phyloP scores from a whole-genome alignment of 1,140 invertebrate genomes.

The Drosophila lacertosa region DNA sequence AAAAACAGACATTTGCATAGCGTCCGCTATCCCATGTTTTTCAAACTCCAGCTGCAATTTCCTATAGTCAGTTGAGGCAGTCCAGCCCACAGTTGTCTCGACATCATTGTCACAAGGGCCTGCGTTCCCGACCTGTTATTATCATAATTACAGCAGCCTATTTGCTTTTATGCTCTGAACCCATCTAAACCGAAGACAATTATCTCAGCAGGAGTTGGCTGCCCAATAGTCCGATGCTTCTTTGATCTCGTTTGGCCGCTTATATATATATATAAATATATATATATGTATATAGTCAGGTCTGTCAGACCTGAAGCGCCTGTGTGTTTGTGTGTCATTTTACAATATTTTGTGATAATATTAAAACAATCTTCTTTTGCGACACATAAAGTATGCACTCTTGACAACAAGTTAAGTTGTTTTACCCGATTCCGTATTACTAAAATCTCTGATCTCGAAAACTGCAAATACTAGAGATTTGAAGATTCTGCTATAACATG shows the following conservation, averaged over 20 bases:
- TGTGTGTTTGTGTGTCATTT: conserved; percentile 20
- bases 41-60: conserved; percentile 57
- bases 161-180: conserved; percentile 75
- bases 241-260: conserved; percentile 32
- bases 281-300: too few relatives aligned
- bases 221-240: conserved; percentile 21
- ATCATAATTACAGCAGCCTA: conserved; percentile 74
- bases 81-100: conserved; percentile 26
- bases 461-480: too few relatives aligned
- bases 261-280: not conserved
- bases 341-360: too few relatives aligned
- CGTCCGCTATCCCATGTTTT: conserved; percentile 16
- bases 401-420: too few relatives aligned
- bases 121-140: conserved; percentile 73
- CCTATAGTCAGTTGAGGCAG: conserved; percentile 53
- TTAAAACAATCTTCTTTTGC: too few relatives aligned
- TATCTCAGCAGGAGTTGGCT: conserved; percentile 59
- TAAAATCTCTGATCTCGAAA: too few relatives aligned
- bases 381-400: too few relatives aligned
- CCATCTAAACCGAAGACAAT: conserved; percentile 70
- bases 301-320: too few relatives aligned
- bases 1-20: conserved; percentile 3
- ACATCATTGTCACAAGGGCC: conserved; percentile 34
- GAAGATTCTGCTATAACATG: too few relatives aligned
- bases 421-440: too few relatives aligned